A percentile compares a stretch with the other conserved stretches of the same genome.
Evolutionary conservation across 2,888 invertebrate genomes (phyloP).

Genomic region (Selenia dentaria): DNA sequence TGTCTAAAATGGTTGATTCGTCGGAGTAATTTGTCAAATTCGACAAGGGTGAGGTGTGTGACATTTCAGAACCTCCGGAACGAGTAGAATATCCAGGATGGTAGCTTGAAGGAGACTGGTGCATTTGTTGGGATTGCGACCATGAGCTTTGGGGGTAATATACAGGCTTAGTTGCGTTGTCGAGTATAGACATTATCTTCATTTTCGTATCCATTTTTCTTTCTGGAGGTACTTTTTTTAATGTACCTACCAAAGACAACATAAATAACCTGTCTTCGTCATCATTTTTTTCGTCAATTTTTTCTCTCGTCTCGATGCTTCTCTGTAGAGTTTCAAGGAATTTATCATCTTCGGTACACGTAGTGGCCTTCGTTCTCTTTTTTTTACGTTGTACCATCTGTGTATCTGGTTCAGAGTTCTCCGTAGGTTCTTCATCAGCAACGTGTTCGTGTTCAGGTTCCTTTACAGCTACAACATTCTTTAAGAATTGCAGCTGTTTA

Average conservation of each 20-base stretch:
- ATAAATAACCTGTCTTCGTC: background rate
- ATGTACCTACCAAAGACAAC: background rate
- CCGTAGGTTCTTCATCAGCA: background rate
- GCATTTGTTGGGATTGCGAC: conserved; percentile 22
- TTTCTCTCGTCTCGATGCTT: background rate
- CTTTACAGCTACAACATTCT: background rate
- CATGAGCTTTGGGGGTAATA: conserved; percentile 23
- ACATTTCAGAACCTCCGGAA: conserved; percentile 23
- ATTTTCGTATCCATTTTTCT: background rate
- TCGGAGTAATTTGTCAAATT: conserved; percentile 24
- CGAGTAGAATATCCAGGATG: too few species aligned
- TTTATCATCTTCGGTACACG: background rate
- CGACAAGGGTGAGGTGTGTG: conserved; percentile 18
- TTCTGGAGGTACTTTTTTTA: background rate
- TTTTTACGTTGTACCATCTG: background rate
- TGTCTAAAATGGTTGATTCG: conserved; percentile 24
- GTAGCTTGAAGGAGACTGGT: conserved; percentile 14
- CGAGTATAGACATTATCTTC: background rate
- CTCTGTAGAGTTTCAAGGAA: background rate
- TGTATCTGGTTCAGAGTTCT: background rate
- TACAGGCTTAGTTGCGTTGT: conserved; percentile 15
- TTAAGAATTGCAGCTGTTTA: background rate
- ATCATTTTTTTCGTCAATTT: background rate
- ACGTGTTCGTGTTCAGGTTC: background rate
- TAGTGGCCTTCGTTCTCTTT: background rate